Conservation (phyloP, 2,888 invertebrate genomes). For the Cacoxenus indagator region DNA sequence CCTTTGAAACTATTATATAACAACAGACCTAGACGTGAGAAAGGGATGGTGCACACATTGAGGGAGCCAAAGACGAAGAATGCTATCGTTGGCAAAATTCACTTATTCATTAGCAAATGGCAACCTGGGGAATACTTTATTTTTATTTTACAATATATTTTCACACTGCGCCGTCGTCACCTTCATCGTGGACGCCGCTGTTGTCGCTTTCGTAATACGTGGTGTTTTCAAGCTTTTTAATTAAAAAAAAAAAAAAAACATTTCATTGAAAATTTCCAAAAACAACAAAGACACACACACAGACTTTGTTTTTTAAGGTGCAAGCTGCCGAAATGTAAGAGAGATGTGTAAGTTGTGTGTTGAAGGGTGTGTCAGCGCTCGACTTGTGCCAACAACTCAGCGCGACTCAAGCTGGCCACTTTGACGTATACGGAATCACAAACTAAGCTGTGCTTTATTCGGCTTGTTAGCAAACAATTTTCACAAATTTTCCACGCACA, state of each 20-base stretch:
- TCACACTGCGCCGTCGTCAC: neutral
- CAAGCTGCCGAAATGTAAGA: neutral
- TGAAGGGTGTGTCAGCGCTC: neutral
- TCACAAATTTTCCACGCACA: neutral
- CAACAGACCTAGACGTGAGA: no score
- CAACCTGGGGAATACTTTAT: slow-evolving; percentile 43
- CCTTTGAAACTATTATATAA: no score
- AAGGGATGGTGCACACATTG: no score
- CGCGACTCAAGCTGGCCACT: neutral
- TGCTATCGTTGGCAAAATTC: slow-evolving; percentile 48
- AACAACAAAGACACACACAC: neutral
- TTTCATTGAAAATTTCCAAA: slow-evolving; percentile 1
- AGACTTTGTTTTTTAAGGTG: neutral
- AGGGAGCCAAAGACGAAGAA: no score
- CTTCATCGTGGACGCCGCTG: neutral
- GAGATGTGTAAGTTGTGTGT: neutral
- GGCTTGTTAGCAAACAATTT: neutral
- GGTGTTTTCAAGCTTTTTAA: slow-evolving; percentile 2
- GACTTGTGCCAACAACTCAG: neutral
- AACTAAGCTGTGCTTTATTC: neutral
- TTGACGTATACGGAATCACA: neutral
- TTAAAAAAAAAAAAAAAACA: slow-evolving; percentile 14
- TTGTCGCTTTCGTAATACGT: neutral
- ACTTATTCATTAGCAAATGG: slow-evolving; percentile 64
- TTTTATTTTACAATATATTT: slow-evolving; percentile 6